Conservation (phyloP, 2,113 vertebrate species). For the Tetraodon nigroviridis region DNA sequence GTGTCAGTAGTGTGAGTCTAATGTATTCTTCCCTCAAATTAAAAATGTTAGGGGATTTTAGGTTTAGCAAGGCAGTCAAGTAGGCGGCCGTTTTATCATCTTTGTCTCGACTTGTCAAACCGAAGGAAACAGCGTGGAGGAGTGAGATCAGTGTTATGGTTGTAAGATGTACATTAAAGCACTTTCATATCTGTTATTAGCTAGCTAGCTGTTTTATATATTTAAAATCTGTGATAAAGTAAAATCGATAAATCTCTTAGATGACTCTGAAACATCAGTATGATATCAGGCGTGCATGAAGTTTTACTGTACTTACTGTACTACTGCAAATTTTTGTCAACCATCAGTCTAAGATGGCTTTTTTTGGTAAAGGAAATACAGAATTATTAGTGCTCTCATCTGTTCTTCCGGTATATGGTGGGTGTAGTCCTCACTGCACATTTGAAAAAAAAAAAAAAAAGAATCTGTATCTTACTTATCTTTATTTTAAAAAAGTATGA, state of each 20-base stretch:
- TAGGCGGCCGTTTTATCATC: slow-evolving; percentile 41
- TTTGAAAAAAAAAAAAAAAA: too few relatives aligned
- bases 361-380: too few relatives aligned
- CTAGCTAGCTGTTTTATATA: slow-evolving; percentile 22
- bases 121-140: slow-evolving; percentile 15
- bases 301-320: slow-evolving; percentile 13
- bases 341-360: slow-evolving; percentile 38
- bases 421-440: too few relatives aligned
- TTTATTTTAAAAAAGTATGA: too few relatives aligned
- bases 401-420: too few relatives aligned
- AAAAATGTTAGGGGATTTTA: slow-evolving; percentile 63
- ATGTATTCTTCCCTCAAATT: slow-evolving; percentile 74
- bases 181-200: slow-evolving; percentile 9
- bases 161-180: slow-evolving; percentile 19
- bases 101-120: slow-evolving; percentile 52
- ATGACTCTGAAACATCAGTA: slow-evolving; percentile 52
- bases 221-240: slow-evolving; percentile 49
- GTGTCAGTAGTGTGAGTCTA: slow-evolving; percentile 59
- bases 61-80: slow-evolving; percentile 46
- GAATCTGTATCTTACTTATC: too few relatives aligned
- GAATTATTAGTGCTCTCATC: too few relatives aligned
- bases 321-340: slow-evolving; percentile 38
- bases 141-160: slow-evolving; percentile 2
- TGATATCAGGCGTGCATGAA: slow-evolving; percentile 60
- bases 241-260: slow-evolving; percentile 35